Base-by-base conservation (phyloP, 2,797 vertebrate genomes). In the Allobates femoralis region DNA sequence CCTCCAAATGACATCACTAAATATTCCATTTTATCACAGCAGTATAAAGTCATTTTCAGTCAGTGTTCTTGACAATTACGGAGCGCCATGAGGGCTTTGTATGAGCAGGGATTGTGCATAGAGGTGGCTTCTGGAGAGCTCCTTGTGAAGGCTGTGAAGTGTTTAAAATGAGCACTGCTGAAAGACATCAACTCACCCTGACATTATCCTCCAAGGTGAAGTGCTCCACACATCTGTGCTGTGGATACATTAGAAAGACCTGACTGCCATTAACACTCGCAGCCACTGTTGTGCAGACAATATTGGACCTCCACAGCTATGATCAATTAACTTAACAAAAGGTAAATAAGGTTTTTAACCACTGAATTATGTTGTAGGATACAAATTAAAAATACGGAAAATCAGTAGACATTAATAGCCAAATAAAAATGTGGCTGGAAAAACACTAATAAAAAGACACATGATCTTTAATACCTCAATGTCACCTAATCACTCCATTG, bases 141-240 rank as follows among this genome's bases (percentile, higher is more conserved):
- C 30, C 69, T 56, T 83, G 46, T 82, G 19, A 28, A 28, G 23
- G 75, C 81, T 78, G 51, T 60, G n/a, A 79, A 87, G 23, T 1
- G 0, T 87, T 89, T 3, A 78, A 85, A 19, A 51, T 46, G 66
- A 37, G 14, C 16, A 84, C 5, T 15, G 26, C 28, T 79, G 79
- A 86, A 74, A 88, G 85, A 88, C 55, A 86, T 84, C 60, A 89
- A 82, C 53, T 58, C 55, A 41, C 41, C 41, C 53, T 88, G 89
- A 66, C 81, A 87, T 2, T 58, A 81, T 50, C 87, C 46, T 84
- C 1, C 26, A 0, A 60, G 34, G 58, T 60, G 56, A 85, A 88
- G 84, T 0, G 0, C 55, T 81, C 67, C 18, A 74, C 10, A 8
- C 12, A 87, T 71, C 79, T 74, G 53, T 77, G 78, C 56, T 82